Conservation (phyloP, 2,888 invertebrate genomes). For the Polyploca ridens region DNA sequence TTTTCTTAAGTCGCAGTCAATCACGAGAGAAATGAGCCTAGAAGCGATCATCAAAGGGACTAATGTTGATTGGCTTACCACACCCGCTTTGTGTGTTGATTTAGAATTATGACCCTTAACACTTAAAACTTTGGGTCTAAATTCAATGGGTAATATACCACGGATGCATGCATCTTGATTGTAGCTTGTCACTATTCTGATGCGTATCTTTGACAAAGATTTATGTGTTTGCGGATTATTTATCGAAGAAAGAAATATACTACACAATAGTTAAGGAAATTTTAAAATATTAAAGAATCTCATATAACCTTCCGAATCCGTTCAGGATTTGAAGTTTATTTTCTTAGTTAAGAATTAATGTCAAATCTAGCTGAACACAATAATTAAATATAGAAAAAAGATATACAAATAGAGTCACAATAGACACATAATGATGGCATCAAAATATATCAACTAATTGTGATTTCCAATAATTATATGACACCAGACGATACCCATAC, state of each 20-base stretch:
- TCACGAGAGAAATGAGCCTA: conserved; percentile 80
- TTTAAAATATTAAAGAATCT: neutral
- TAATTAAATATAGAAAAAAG: no score
- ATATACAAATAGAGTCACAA: no score
- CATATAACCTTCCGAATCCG: no score
- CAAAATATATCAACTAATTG: neutral
- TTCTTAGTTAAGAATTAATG: no score
- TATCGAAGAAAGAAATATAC: neutral
- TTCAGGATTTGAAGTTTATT: no score
- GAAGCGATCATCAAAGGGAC: conserved; percentile 70
- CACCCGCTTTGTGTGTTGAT: conserved; percentile 27
- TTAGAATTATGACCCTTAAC: conserved; percentile 38
- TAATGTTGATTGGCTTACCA: conserved; percentile 77
- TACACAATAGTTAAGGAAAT: neutral
- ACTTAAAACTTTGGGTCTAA: conserved; percentile 30
- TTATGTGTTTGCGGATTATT: conserved; percentile 47
- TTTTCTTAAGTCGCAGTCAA: conserved; percentile 76
- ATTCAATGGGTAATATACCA: conserved; percentile 22
- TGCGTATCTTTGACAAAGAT: conserved; percentile 70
- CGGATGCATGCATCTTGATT: conserved; percentile 37
- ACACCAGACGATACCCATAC: conserved; percentile 21
- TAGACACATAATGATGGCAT: no score
- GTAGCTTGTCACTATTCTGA: conserved; percentile 55
- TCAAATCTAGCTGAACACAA: no score
- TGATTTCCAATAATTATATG: neutral